Evolutionary conservation across 2,113 vertebrate genomes (phyloP), one percentile per base, ranked within the genome.

Genomic region (Nothobranchius kuhntae): DNA sequence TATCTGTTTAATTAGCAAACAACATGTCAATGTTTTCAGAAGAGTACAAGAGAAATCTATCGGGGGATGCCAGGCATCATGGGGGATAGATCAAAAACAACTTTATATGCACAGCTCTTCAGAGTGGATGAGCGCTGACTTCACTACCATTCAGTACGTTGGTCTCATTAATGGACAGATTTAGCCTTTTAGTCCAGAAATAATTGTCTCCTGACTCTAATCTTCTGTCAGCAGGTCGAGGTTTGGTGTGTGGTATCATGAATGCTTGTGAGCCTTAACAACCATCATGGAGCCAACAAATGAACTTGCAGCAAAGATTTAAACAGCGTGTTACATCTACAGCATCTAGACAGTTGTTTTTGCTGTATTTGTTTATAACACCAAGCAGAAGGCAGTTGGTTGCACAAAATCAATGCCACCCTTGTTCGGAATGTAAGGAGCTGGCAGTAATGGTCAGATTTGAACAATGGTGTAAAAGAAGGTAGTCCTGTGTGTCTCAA

Each of bases 1-100:
- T 62, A 58, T 75, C 53, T 79, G 53, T 68, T 80, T 82, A 84
- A 89, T 89, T 78, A 82, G 66, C 35, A 64, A 78, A 83, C 48
- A 75, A 65, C 64, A 61, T 60, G 69, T 71, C 81, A 80, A 85
- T 75, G 64, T 84, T 85, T 78, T 70, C 68, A 65, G 66, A 77
- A 57, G 66, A 67, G 68, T 70, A 17, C 73, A 61, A 74, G 78
- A 62, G 57, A 72, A 73, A 48, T 81, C 83, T 56, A 55, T 61
- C 64, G 77, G 1, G 75, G 85, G 80, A 61, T 76, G 57, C 50
- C 59, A 63, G 57, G 62, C 70, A 7, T 50, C 78, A 68, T 65
- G 63, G 9, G 51, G 72, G 73, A 35, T 59, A 83, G 75, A 85
- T 85, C 57, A 84, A 71, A 84, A 83, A 77, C 50, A 68, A 57